Conservation (phyloP, 2,888 invertebrate genomes). For the Myathropa florea region DNA sequence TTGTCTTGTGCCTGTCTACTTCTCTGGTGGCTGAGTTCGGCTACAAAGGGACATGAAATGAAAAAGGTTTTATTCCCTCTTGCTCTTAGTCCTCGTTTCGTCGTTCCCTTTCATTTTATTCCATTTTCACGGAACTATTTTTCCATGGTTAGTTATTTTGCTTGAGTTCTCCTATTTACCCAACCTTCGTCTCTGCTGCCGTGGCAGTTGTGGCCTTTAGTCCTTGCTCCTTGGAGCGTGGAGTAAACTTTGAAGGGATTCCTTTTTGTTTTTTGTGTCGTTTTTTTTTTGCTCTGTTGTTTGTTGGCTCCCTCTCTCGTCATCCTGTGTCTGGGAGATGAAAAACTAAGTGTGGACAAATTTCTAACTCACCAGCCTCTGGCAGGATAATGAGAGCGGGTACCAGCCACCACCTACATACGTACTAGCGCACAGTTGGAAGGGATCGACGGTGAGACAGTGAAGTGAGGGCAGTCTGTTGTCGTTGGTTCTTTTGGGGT, state of each 20-base stretch:
- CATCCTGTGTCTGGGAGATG: neutral
- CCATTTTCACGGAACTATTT: slow-evolving; percentile 59
- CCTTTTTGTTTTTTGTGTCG: neutral
- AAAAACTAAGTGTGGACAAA: slow-evolving; percentile 64
- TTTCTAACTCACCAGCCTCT: slow-evolving; percentile 57
- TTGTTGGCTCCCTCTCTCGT: neutral
- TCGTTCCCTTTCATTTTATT: slow-evolving; percentile 40
- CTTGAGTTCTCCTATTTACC: slow-evolving; percentile 62
- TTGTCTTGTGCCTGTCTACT: slow-evolving; percentile 67
- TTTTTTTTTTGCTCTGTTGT: slow-evolving; percentile 15
- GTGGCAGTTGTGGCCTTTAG: slow-evolving; percentile 58
- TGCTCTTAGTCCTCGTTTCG: neutral
- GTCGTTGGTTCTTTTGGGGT: slow-evolving; percentile 62
- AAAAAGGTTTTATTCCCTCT: slow-evolving; percentile 5
- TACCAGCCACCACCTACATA: neutral
- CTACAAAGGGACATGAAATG: slow-evolving; percentile 52
- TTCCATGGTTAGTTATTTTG: slow-evolving; percentile 68
- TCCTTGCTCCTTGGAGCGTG: slow-evolving; percentile 60
- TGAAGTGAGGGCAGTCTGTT: neutral
- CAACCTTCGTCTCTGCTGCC: neutral
- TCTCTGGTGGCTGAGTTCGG: slow-evolving; percentile 11
- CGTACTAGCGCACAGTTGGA: neutral
- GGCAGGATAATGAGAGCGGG: neutral
- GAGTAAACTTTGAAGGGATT: slow-evolving; percentile 59
- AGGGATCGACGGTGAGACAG: neutral